phyloP scores from a whole-genome alignment of 2,797 vertebrate genomes.

The Sebastolobus alascanus region DNA sequence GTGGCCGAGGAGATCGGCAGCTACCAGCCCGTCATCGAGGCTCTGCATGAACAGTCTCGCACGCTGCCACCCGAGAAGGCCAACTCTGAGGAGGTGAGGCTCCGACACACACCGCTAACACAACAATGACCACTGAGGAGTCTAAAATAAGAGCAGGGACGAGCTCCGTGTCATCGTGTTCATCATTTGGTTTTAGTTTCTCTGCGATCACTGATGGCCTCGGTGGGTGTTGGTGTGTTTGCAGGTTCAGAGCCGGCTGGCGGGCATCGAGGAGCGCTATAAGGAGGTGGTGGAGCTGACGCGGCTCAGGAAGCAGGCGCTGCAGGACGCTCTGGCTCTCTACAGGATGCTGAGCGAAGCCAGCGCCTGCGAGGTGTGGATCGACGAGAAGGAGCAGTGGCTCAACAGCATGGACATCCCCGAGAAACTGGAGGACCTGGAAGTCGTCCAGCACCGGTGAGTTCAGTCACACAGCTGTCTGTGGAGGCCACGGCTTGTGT shows the following conservation, averaged over 20 bases:
- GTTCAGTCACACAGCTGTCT: constrained; percentile 2
- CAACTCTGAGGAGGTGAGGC: constrained; percentile 82
- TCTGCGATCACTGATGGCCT: neutral
- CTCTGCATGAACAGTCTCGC: constrained; percentile 92
- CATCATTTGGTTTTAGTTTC: too few species aligned
- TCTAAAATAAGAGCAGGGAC: neutral
- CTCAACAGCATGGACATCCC: constrained; percentile 95
- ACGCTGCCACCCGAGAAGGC: constrained; percentile 88
- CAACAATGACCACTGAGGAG: neutral
- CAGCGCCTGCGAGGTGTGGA: constrained; percentile 95
- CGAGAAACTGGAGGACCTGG: constrained; percentile 95
- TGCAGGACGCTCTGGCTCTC: constrained; percentile 96
- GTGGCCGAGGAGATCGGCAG: constrained; percentile 94
- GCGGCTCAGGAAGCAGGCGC: constrained; percentile 92
- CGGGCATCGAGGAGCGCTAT: constrained; percentile 96
- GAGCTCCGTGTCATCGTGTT: neutral
- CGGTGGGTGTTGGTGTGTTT: neutral
- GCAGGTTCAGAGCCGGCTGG: constrained; percentile 88
- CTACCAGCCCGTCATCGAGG: constrained; percentile 93
- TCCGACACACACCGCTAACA: too few species aligned
- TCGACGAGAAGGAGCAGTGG: constrained; percentile 98
- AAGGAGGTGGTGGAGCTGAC: constrained; percentile 95
- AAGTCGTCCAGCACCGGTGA: constrained; percentile 95
- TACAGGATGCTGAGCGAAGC: constrained; percentile 98
- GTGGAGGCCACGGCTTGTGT: neutral